Percentiles rank a stretch among this genome's conserved stretches.
phyloP scores from a whole-genome alignment of 2,113 vertebrate species.

The Aldabrachelys gigantea region DNA sequence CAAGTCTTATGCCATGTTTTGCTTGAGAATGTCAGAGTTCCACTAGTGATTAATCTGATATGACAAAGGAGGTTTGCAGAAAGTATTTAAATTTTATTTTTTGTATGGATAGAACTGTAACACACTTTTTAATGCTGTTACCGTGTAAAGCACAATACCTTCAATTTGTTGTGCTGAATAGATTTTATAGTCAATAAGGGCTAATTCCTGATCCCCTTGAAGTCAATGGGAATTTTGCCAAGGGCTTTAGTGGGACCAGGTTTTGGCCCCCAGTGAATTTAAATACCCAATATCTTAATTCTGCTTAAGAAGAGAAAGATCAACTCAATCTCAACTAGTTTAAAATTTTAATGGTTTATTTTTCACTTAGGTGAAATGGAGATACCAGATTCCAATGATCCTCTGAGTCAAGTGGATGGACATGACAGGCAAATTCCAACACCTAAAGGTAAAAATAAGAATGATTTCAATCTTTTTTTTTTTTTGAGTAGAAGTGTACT shows the following conservation, averaged over 20 bases:
- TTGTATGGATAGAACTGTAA: not conserved
- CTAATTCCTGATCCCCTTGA: not conserved
- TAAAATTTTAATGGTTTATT: not conserved
- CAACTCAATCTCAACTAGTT: not conserved
- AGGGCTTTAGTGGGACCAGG: not conserved
- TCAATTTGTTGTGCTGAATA: not conserved
- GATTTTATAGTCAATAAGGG: rapidly evolving
- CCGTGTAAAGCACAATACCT: not conserved
- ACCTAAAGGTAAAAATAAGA: slow-evolving; percentile 81
- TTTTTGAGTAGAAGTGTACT: not conserved
- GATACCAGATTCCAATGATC: slow-evolving; percentile 77
- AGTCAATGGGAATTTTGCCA: not conserved
- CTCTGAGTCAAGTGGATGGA: slow-evolving; percentile 79
- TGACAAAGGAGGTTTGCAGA: not conserved
- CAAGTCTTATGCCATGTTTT: not conserved
- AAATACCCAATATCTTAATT: not conserved
- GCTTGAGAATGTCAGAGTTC: not conserved
- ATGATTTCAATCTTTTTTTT: not conserved
- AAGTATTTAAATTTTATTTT: not conserved
- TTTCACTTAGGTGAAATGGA: slow-evolving; percentile 77
- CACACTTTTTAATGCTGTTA: not conserved
- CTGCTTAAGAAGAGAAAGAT: not conserved
- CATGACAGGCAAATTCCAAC: slow-evolving; percentile 83
- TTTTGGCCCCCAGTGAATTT: not conserved
- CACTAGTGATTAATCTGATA: not conserved